Base-by-base conservation (phyloP, 2,888 invertebrate genomes). In the Leptinotarsa peninsularis region DNA sequence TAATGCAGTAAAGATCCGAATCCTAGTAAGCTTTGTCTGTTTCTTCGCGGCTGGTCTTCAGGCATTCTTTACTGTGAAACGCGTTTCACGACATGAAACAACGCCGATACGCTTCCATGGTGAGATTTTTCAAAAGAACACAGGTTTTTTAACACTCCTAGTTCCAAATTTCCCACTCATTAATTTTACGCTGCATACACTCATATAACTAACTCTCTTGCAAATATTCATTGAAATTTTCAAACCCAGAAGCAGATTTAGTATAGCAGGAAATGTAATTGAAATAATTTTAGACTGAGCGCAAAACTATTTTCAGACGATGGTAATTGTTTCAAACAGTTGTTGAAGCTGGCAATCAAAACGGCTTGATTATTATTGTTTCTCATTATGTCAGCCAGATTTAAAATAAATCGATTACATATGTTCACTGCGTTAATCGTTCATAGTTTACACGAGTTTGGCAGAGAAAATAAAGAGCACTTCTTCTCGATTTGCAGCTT, bases 321-420 rank as follows among this genome's bases (percentile, higher is more conserved):
- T 17, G 17, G n/a, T 63, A 63, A 63, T 63, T 27, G 63, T 63
- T 43, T n/a, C 4, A 33, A 63, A 63, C 43, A 63, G 63, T 63
- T 63, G 63, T 63, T 63, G 10, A 4, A 63, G n/a, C 63, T 63
- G 63, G 63, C 43, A n/a, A 63, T 63, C 27, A 43, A 33, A 27
- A 4, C 17, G n/a, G 63, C 18, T 63, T 63, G 43, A 58, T 58
- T 58, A 58, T 58, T 63, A 43, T 63, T 63, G 63, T 63, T 63
- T 63, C 43, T 4, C 33, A n/a, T 27, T 33, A 13, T 27, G 33
- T 63, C 63, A 17, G 63, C 43, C 43, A 33, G 33, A 63, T 63
- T 63, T 43, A 33, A 63, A 33, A 63, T 63, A 33, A 43, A 63
- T 43, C n/a, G 63, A 58, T n/a, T 33, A 43, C 43, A 63, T 17